Evolutionary conservation across 2,888 invertebrate genomes (phyloP).

Genomic region (Bellardia pandia): DNA sequence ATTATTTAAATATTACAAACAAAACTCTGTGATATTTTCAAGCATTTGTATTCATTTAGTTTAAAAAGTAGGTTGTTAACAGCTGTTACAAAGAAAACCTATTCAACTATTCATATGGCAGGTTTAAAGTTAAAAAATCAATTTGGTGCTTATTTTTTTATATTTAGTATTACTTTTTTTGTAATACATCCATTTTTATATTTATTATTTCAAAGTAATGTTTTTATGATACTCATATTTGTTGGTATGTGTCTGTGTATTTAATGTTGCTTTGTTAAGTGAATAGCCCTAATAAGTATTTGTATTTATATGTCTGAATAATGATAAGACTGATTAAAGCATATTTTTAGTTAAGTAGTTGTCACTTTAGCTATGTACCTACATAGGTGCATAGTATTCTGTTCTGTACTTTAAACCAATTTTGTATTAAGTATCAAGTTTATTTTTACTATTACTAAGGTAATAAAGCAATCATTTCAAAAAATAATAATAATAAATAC

Average conservation of each 20-base stretch:
- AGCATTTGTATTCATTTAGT: slow-evolving; percentile 48
- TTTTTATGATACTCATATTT: not conserved
- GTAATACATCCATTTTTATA: not conserved
- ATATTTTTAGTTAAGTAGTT: slow-evolving; percentile 61
- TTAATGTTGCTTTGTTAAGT: slow-evolving; percentile 29
- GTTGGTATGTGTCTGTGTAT: not conserved
- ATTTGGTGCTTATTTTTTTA: not conserved
- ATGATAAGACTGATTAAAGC: slow-evolving; percentile 67
- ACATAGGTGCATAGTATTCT: not conserved
- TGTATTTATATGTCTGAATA: not conserved
- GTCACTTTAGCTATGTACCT: slow-evolving; percentile 23
- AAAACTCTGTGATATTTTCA: slow-evolving; percentile 71
- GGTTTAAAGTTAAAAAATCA: not conserved
- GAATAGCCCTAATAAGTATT: slow-evolving; percentile 53
- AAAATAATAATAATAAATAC: slow-evolving; percentile 16
- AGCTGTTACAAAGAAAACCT: not conserved
- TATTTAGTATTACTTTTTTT: not conserved
- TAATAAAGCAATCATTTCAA: slow-evolving; percentile 48
- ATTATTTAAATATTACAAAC: slow-evolving; percentile 10
- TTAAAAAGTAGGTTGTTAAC: slow-evolving; percentile 5
- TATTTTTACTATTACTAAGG: slow-evolving; percentile 32
- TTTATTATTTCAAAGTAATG: slow-evolving; percentile 7
- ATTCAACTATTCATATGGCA: slow-evolving; percentile 3
- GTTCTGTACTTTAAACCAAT: slow-evolving; percentile 23
- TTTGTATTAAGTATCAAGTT: slow-evolving; percentile 36